phyloP scores from a whole-genome alignment of 2,888 invertebrate genomes.

The Cyrtodaria siliqua region DNA sequence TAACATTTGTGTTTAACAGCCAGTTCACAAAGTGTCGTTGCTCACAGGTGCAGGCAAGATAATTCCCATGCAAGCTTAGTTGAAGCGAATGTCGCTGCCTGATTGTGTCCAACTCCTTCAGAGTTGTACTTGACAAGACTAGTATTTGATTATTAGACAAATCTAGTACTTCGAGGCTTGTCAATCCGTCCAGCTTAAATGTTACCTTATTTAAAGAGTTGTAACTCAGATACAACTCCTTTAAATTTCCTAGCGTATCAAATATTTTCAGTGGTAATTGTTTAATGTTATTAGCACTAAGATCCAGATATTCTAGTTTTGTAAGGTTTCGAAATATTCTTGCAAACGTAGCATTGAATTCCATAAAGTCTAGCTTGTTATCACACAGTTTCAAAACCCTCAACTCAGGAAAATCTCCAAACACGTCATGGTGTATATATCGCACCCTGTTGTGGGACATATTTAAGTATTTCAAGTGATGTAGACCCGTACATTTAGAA shows the following conservation, averaged over 20 bases:
- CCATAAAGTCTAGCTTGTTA: conserved; percentile 34
- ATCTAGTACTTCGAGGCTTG: conserved; percentile 19
- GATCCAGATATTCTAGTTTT: conserved; percentile 9
- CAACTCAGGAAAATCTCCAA: conserved; percentile 23
- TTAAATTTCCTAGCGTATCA: conserved; percentile 7
- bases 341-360: no score
- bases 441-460: conserved; percentile 18
- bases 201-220: conserved; percentile 27
- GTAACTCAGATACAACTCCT: conserved; percentile 4
- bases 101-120: conserved; percentile 21
- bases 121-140: conserved; percentile 8
- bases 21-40: conserved; percentile 21
- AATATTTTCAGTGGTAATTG: conserved; percentile 26
- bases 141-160: conserved; percentile 33
- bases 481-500: conserved; percentile 25
- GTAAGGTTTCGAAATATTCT: conserved; percentile 31
- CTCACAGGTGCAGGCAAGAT: conserved; percentile 25
- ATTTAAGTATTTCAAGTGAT: conserved; percentile 14
- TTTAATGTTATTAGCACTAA: conserved; percentile 30
- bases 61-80: conserved; percentile 17
- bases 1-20: conserved; percentile 21
- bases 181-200: conserved; percentile 8
- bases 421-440: conserved; percentile 16
- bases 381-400: conserved; percentile 11
- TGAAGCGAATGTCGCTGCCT: background rate